Conservation (phyloP, 2,797 vertebrate species). For the Urosaurus nigricauda region DNA sequence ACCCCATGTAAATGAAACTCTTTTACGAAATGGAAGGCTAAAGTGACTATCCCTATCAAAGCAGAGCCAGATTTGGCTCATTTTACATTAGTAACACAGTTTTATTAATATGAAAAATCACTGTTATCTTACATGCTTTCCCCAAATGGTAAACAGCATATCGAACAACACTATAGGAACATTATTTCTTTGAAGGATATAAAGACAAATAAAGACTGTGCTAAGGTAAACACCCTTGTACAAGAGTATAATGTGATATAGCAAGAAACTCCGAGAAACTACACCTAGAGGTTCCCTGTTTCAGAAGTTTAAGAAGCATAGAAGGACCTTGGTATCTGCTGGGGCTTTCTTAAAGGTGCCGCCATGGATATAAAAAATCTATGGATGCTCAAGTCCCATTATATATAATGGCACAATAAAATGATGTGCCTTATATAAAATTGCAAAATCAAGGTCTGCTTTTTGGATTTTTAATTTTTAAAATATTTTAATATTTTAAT, state of each 20-base stretch:
- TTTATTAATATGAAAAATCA: not conserved
- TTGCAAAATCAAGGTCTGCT: too few relatives aligned
- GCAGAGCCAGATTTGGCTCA: not conserved
- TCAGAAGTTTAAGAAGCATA: not conserved
- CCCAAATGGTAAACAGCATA: not conserved
- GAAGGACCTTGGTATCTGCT: too few relatives aligned
- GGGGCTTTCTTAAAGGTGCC: too few relatives aligned
- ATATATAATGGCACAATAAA: too few relatives aligned
- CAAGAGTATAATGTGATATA: conserved; percentile 33
- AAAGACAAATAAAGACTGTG: conserved; percentile 27
- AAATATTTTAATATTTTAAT: too few relatives aligned
- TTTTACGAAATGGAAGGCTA: not conserved
- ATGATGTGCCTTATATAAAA: too few relatives aligned
- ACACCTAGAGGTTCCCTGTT: not conserved
- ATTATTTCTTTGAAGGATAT: not conserved
- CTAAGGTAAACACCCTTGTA: conserved; percentile 10
- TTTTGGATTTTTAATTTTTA: too few relatives aligned
- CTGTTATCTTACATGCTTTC: not conserved
- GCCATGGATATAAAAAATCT: too few relatives aligned
- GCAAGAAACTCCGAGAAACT: not conserved
- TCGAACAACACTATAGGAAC: not conserved
- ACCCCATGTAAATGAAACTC: not conserved
- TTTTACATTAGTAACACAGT: conserved; percentile 2
- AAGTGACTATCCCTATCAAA: not conserved
- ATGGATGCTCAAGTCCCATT: too few relatives aligned